Evolutionary conservation across 2,888 invertebrate genomes (phyloP), one percentile per base, ranked within the genome.

Genomic region (Scaptomyza parva): DNA sequence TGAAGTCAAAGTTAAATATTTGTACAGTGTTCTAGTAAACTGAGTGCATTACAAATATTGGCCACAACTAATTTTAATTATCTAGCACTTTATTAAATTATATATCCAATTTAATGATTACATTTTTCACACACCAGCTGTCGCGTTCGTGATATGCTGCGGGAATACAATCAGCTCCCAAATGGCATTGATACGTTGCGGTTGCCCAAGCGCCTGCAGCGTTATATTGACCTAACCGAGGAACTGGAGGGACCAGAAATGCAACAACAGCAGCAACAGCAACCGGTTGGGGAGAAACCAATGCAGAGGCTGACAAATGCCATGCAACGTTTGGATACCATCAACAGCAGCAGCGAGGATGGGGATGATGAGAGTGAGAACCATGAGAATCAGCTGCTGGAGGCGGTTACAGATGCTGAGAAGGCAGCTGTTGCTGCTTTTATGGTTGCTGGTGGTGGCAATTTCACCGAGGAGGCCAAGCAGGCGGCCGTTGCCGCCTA

Each of bases 151-250:
- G 92, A 94, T 44, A 89, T 92, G 57, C 91, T 97, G 47, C 94
- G 95, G 92, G 82, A 92, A 33, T 95, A 95, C 87, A 95, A 95
- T 91, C 94, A 95, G 76, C 89, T 97, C 40, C 97, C 97, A 0
- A 93, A 94, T 74, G 96, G 96, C 12, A 96, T 96, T 71, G 93
- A 93, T 73, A 93, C 93, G 18, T 89, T 97, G 47, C 94, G 94
- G 4, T 91, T 96, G 72, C 96, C 96, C 0, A 91, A 93, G 39
- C 92, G 93, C 28, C 89, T 96, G 66, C 94, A 94, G 82, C 93
- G 93, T 77, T 96, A 96, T 91, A 92, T 96, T 72, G 96, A 96
- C 92, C 92, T 96, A 53, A 93, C 95, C 89, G 94, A 94, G 59
- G 96, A 96, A 74, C 71, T 90, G 28, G 89, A 89, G 18, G 78